Base-by-base conservation (phyloP, 2,888 invertebrate species). In the Ormyrus rosae region DNA sequence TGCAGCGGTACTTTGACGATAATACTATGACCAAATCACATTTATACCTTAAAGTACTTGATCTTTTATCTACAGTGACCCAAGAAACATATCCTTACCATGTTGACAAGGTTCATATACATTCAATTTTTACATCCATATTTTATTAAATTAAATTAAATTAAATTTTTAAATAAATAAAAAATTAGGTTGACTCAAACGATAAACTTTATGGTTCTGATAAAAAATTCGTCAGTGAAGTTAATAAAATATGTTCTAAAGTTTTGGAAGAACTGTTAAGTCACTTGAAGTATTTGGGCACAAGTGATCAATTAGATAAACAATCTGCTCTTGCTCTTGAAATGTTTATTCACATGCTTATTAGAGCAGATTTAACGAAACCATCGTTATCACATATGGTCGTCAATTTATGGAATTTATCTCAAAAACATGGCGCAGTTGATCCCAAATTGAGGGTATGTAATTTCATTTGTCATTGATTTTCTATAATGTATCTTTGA, bases 161-260 rank as follows among this genome's bases (percentile, higher is more conserved):
- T 78, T 80, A 56, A 34, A 77, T 81, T 45, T 48, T 70, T 46
- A 34, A 64, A 70, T n/a, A 80, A 80, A 74, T 81, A 56, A 71
- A 83, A 82, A 84, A 92, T 86, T 85, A 95, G 93, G 97, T 98
- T 82, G 95, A 98, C 87, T 97, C 98, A 4, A 99, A 99, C 89
- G 98, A 99, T 90, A 93, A 95, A 78, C 91, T 99, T 60, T 99
- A 98, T 89, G 98, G 98, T 7, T 94, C 95, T 10, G 98, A 98
- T 91, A 93, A 94, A 11, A 96, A 97, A 91, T 98, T 97, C 89
- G 92, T 98, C 70, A 91, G 92, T 3, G 96, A 96, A 90, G 92
- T 98, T 1, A 95, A 96, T 86, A 94, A 93, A 87, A 94, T 96
- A 88, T 95, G 95, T 83, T 93, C 94, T 0, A 94, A 95, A 83